Evolutionary conservation across 2,113 vertebrate genomes (phyloP).

Genomic region (Pterocles orientalis): DNA sequence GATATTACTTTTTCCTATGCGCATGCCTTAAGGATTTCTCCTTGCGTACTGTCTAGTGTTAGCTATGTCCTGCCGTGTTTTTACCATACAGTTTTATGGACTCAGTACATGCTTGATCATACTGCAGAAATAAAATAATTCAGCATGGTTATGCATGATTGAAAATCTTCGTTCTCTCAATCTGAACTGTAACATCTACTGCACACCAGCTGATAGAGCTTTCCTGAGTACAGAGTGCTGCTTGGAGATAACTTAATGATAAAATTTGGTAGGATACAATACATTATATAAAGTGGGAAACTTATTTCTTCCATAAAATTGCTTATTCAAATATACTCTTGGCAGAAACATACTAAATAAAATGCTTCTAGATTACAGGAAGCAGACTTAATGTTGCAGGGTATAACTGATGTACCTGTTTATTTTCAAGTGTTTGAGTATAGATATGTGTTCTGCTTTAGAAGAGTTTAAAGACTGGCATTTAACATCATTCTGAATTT

Average conservation of each 20-base stretch:
- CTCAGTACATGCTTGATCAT: neutral
- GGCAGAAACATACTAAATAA: neutral
- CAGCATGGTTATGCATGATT: neutral
- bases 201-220: neutral
- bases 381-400: neutral
- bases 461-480: neutral
- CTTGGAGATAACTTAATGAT: neutral
- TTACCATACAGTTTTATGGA: neutral
- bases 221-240: neutral
- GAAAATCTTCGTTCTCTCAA: neutral
- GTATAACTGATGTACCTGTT: neutral
- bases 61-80: neutral
- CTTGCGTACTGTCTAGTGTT: neutral
- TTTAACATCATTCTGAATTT: neutral
- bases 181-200: neutral
- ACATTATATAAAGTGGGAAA: neutral
- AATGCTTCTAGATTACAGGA: neutral
- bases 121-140: neutral
- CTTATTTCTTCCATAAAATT: neutral
- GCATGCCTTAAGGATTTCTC: neutral
- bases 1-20: neutral
- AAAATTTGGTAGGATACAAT: neutral
- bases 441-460: neutral
- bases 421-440: neutral
- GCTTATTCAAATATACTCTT: neutral